Conservation (phyloP, 2,888 invertebrate species). For the Tetragnatha montana region DNA sequence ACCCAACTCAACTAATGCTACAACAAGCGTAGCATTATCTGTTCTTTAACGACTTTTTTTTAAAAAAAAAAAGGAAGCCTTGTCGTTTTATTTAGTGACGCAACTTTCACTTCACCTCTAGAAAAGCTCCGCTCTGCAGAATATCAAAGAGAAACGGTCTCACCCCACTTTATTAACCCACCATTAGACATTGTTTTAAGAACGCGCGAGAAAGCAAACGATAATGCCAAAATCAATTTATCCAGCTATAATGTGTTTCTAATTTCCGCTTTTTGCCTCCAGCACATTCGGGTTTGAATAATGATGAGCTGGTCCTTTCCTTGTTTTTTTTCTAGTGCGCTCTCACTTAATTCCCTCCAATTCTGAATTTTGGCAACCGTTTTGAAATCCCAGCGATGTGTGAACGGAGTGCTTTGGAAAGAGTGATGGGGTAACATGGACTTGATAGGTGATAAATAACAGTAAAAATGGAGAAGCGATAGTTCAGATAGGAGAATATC, state of each 20-base stretch:
- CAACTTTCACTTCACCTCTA: slow-evolving; percentile 14
- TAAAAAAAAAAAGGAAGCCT: not conserved
- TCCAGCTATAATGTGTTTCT: slow-evolving; percentile 54
- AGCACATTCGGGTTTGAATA: slow-evolving; percentile 36
- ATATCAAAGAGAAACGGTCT: not conserved
- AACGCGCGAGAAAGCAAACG: not conserved
- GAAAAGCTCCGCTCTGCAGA: not conserved
- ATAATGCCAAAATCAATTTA: slow-evolving; percentile 61
- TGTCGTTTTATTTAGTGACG: not conserved
- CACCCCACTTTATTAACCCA: slow-evolving; percentile 43
- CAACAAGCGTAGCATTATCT: not conserved
- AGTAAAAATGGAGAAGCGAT: not conserved
- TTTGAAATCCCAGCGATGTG: not conserved
- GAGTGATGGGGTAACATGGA: slow-evolving; percentile 33
- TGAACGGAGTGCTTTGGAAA: slow-evolving; percentile 7
- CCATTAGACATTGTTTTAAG: slow-evolving; percentile 51
- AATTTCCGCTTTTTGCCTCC: slow-evolving; percentile 46
- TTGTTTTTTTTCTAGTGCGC: not conserved
- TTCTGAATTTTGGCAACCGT: not conserved
- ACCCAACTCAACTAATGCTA: not conserved
- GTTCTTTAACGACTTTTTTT: not conserved
- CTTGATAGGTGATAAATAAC: slow-evolving; percentile 29
- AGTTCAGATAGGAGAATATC: slow-evolving; percentile 20
- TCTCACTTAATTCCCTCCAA: not conserved
- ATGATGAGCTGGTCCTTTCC: slow-evolving; percentile 27